phyloP scores from a whole-genome alignment of 2,888 invertebrate genomes.

The Liodrosophila aerea region DNA sequence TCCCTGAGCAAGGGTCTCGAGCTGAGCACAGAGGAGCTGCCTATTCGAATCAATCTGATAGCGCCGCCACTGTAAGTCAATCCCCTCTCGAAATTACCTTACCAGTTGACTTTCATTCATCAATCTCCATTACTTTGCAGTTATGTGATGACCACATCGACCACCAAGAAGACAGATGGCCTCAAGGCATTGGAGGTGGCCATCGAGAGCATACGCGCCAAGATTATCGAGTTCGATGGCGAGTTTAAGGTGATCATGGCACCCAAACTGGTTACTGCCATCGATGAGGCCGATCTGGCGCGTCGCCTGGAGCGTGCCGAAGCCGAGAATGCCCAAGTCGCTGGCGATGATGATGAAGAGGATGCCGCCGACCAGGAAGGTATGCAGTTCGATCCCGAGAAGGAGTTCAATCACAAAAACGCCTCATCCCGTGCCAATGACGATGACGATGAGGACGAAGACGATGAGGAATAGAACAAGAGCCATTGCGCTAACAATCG shows the following conservation, averaged over 20 bases:
- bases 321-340: conserved; percentile 96
- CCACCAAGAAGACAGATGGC: conserved; percentile 97
- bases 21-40: conserved; percentile 95
- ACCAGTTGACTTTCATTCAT: neutral
- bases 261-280: conserved; percentile 99
- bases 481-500: neutral
- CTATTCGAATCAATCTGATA: conserved; percentile 99
- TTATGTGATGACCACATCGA: conserved; percentile 97
- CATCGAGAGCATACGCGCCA: conserved; percentile 92
- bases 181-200: conserved; percentile 94
- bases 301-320: conserved; percentile 97
- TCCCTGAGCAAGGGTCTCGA: conserved; percentile 95
- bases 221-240: conserved; percentile 92
- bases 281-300: conserved; percentile 97
- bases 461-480: conserved; percentile 60
- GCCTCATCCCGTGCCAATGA: conserved; percentile 61
- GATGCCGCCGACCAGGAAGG: conserved; percentile 85
- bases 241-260: conserved; percentile 97
- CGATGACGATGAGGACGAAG: conserved; percentile 58
- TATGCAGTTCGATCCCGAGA: conserved; percentile 82
- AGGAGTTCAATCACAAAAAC: conserved; percentile 77
- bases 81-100: too few relatives aligned
- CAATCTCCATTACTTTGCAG: conserved; percentile 3
- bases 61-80: conserved; percentile 94
- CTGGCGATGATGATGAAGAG: conserved; percentile 94